Base-by-base conservation (phyloP, 2,113 vertebrate species). In the Dinomys branickii region DNA sequence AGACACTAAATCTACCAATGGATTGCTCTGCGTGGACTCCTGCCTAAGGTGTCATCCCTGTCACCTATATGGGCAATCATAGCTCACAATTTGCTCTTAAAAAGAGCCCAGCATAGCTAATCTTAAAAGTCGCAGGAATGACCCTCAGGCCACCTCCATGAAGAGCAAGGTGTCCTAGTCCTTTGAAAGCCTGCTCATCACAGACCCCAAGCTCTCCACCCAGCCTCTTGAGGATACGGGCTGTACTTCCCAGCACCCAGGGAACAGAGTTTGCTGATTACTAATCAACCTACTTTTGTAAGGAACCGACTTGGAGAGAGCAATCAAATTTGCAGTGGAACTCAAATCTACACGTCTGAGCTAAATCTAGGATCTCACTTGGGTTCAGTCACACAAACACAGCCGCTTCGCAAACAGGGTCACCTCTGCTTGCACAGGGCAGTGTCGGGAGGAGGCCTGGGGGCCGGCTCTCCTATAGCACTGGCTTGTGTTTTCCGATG, bases 261-360 rank as follows among this genome's bases (percentile, higher is more conserved):
- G 90, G 90, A 92, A 63, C 75, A 63, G 77, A 22, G 83, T 58
- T 52, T 91, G 87, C 93, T 96, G 95, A 94, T 96, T 84, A 67
- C 88, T 88, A 50, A 94, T 97, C 97, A 92, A 35, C 88, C 88
- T 24, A 17, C 54, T 89, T 93, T 67, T 69, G 19, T 4, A 38
- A 80, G 80, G 95, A 88, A 73, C 26, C 0, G 52, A 88, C 59
- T 33, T 22, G 38, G 61, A 30, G 52, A 65, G 35, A 75, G 78
- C 56, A 47, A 77, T 77, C 91, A 47, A 50, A 63, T 65, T 35
- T 14, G 4, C 83, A 12, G 7, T 22, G 56, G 82, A 35, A 44
- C 85, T n/a, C 11, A 1, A 54, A 3, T 17, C 63, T 1, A 1
- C 3, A 24, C n/a, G 56, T 2, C 5, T 28, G 47, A 54, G 54